phyloP scores from a whole-genome alignment of 30 jellyfish, hydroid and myxozoan genomes.

The Hydractinia echinata region DNA sequence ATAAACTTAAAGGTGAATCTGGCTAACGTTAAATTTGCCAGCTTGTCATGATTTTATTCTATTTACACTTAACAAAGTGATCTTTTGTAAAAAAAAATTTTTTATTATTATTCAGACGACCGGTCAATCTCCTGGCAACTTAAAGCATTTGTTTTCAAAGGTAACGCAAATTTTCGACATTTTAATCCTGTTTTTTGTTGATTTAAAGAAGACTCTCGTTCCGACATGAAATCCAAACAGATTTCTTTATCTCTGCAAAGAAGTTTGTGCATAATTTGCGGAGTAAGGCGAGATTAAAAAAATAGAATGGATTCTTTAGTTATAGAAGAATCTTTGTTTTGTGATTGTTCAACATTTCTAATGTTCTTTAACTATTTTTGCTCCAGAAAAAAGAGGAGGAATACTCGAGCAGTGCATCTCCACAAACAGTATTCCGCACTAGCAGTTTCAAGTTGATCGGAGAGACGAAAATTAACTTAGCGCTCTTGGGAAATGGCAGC shows the following conservation, averaged over 20 bases:
- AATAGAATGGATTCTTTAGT: too few species aligned
- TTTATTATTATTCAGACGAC: slow-evolving; percentile 27
- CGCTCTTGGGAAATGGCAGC: slow-evolving; percentile 59
- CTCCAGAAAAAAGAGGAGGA: slow-evolving; percentile 17
- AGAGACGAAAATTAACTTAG: slow-evolving; percentile 45
- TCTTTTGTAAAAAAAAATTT: too few species aligned
- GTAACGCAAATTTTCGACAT: background rate
- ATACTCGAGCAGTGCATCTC: slow-evolving; percentile 47
- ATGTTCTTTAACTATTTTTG: too few species aligned
- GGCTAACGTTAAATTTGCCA: too few species aligned
- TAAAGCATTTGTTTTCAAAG: slow-evolving; percentile 28
- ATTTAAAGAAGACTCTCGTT: too few species aligned
- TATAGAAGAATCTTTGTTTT: background rate
- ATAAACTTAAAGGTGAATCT: too few species aligned
- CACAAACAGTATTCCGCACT: slow-evolving; percentile 89
- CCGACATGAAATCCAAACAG: too few species aligned
- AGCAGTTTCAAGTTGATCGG: slow-evolving; percentile 82
- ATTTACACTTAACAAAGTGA: background rate
- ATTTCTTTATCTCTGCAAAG: too few species aligned
- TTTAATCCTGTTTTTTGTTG: too few species aligned
- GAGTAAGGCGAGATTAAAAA: too few species aligned
- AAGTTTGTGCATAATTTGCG: too few species aligned
- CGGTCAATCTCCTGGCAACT: slow-evolving; percentile 46
- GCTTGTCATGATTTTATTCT: too few species aligned
- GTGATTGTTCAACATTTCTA: background rate